phyloP scores from a whole-genome alignment of 2,113 vertebrate genomes.

The Zapornia atra region DNA sequence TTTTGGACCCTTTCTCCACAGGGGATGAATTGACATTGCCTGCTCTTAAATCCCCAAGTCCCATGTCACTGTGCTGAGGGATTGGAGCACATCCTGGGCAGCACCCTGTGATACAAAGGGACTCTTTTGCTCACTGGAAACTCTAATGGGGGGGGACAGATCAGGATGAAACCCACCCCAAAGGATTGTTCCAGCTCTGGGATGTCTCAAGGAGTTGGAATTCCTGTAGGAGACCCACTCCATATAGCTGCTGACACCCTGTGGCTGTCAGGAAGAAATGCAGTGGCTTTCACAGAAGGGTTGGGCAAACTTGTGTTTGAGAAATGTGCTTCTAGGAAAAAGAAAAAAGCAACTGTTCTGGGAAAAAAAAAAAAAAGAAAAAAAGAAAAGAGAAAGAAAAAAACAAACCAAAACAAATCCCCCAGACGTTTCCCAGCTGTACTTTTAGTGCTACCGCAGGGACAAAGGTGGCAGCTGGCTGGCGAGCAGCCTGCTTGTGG shows the following conservation, averaged over 20 bases:
- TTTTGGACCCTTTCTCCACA: background rate
- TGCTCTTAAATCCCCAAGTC: background rate
- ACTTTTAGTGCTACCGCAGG: background rate
- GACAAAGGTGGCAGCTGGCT: constrained; percentile 26
- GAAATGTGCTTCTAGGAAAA: constrained; percentile 29
- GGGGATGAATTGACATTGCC: accelerated
- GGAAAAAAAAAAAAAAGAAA: background rate
- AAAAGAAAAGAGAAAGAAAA: accelerated
- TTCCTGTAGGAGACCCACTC: background rate
- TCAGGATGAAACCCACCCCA: background rate
- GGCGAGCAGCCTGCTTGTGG: background rate
- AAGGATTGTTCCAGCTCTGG: background rate
- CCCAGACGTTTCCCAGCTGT: background rate
- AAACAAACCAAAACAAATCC: background rate
- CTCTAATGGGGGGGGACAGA: background rate
- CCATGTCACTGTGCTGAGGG: background rate
- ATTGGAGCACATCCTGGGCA: background rate
- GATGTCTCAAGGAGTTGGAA: background rate
- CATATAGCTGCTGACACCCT: constrained; percentile 67
- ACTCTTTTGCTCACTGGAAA: background rate
- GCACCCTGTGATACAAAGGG: background rate
- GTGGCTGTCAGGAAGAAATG: constrained; percentile 34
- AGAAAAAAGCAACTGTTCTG: background rate
- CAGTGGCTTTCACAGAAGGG: background rate
- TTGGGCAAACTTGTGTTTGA: background rate